Conservation (phyloP, 2,797 vertebrate species). For the Peromyscus melanophrys region DNA sequence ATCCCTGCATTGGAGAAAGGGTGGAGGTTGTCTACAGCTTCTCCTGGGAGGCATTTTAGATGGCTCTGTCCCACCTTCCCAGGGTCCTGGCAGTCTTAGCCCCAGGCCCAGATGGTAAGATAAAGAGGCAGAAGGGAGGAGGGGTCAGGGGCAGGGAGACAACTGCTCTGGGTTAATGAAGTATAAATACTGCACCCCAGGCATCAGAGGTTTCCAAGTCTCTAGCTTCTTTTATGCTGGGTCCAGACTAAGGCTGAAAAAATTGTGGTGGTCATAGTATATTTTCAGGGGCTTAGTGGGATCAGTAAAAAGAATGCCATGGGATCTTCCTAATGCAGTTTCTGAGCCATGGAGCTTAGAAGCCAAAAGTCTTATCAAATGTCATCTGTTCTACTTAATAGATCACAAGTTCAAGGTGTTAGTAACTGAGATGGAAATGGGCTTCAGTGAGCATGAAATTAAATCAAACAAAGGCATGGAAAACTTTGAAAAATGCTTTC, state of each 20-base stretch:
- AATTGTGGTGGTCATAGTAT: constrained; percentile 57
- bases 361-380: constrained; percentile 76
- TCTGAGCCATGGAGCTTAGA: constrained; percentile 79
- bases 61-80: neutral
- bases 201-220: constrained; percentile 43
- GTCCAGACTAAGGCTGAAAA: constrained; percentile 66
- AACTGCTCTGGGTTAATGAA: constrained; percentile 43
- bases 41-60: neutral
- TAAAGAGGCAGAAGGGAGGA: neutral
- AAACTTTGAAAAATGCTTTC: constrained; percentile 78
- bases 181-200: constrained; percentile 50
- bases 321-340: constrained; percentile 73
- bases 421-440: constrained; percentile 73
- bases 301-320: constrained; percentile 72
- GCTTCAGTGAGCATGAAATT: constrained; percentile 82
- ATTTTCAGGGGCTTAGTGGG: constrained; percentile 77
- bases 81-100: neutral
- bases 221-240: constrained; percentile 62
- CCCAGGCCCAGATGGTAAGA: neutral
- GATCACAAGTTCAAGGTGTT: constrained; percentile 81
- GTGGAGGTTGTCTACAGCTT: fast-evolving
- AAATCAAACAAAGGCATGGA: constrained; percentile 79
- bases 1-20: neutral
- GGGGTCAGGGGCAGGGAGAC: too few species aligned
- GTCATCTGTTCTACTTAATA: constrained; percentile 70